Base-by-base conservation (phyloP, 2,888 invertebrate genomes). In the Lissocephala sabroskyi region DNA sequence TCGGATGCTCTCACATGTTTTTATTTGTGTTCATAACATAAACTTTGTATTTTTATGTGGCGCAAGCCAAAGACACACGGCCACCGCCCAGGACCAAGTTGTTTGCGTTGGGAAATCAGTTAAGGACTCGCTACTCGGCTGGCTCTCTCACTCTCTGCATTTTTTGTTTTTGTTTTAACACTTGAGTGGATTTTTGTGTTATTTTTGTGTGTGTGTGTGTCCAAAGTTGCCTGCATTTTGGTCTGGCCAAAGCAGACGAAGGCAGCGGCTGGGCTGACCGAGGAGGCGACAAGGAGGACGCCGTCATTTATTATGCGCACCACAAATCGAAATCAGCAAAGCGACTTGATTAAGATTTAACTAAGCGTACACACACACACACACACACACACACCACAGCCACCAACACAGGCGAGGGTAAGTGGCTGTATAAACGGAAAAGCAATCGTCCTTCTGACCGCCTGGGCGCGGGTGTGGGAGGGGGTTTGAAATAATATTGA, bases 101-200 rank as follows among this genome's bases (percentile, higher is more conserved):
- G 75, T 67, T 74, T 71, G 67, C 59, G 59, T 57, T 73, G 75
- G 65, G 67, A 73, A 73, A 73, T 73, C 71, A 75, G 71, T 73
- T 73, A 73, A 73, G 75, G 67, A 65, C 68, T 70, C 62, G 58
- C 67, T 67, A 56, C 9, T 16, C 14, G 2, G 7, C 16, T 9
- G 14, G 6, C 16, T 9, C 30, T 13, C 29, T 29, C 57, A n/a
- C 62, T 49, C 60, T 57, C 50, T 57, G 56, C 51, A 56, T 52
- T 59, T 59, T n/a, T n/a, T n/a, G n/a, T n/a, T n/a, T n/a, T 60
- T 67, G 57, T 53, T 70, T 75, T 65, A 74, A 75, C 71, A 74
- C 71, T 74, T 73, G 71, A 73, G 71, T 73, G 75, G 75, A 75
- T 73, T 73, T 75, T 71, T 73, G 75, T 75, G 71, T 73, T 73